Percentiles rank a stretch among this genome's conserved stretches.
Evolutionary conservation across 1,140 invertebrate genomes (phyloP).

Genomic region (Drosophila ironensis): DNA sequence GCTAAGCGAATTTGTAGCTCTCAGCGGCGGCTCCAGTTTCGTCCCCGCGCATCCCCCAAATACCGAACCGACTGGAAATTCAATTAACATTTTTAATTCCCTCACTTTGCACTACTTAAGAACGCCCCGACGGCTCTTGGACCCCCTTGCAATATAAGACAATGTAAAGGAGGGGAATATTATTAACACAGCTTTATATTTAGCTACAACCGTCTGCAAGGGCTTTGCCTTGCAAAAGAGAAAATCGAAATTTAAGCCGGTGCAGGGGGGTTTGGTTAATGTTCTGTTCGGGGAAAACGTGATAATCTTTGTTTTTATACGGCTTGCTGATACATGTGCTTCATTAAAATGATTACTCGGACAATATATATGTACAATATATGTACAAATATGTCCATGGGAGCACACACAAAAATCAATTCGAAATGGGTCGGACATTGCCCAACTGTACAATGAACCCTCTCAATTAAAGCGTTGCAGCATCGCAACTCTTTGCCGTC

Average conservation of each 20-base stretch:
- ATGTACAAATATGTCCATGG: no score
- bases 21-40: conserved; percentile 3
- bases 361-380: no score
- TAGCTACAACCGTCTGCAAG: conserved; percentile 1
- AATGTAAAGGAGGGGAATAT: conserved; percentile 7
- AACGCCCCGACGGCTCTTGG: not conserved
- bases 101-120: conserved; percentile 28
- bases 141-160: not conserved
- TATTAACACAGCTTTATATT: conserved; percentile 13
- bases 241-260: no score
- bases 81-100: conserved; percentile 44
- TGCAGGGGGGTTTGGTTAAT: no score
- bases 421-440: conserved; percentile 15
- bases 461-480: conserved; percentile 31
- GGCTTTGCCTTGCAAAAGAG: no score
- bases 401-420: not conserved
- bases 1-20: conserved; percentile 21
- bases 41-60: not conserved
- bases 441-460: conserved; percentile 23
- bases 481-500: conserved; percentile 14
- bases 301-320: no score
- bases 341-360: no score
- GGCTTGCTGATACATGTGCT: no score
- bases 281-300: no score
- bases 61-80: conserved; percentile 16